Base-by-base conservation (phyloP, 1,140 invertebrate species). In the Vanessa atalanta region DNA sequence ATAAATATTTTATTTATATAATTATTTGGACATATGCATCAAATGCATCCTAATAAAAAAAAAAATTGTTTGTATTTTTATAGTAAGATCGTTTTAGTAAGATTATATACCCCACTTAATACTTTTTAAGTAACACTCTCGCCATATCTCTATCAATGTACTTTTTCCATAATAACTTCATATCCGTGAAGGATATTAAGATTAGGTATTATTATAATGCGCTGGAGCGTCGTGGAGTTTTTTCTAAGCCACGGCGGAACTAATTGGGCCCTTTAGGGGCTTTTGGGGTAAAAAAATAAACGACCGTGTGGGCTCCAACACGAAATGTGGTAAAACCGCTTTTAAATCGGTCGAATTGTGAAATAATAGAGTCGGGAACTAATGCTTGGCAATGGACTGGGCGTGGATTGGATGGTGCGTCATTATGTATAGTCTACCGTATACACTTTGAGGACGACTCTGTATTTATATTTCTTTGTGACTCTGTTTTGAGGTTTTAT, bases 221-320 rank as follows among this genome's bases (percentile, higher is more conserved):
- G 70, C 64, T 51, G 15, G 57, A 61, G 14, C 26, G 13, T 37
- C 26, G 31, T 20, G 23, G 55, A 61, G 31, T 0, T 31, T 37
- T 61, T 43, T 61, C 23, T 61, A 61, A 61, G 83, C 76, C 70
- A 79, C 77, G 74, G 79, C 83, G 84, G 84, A 81, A 88, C 89
- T 87, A 89, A 91, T 89, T 86, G 83, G 82, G 77, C 81, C 86
- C 81, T 89, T 86, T 83, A 77, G 71, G 77, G 76, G 69, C 71
- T 76, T 84, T 83, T 82, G 77, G 69, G 79, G 80, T 51, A 70
- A 83, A 78, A 83, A 87, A 90, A 86, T 79, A 85, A 88, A 84
- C 78, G 80, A 73, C 51, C 11, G 78, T 75, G 80, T 85, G 76
- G 77, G 80, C 66, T 80, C 72, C 77, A 77, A 77, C 72, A 76